Evolutionary conservation across 2,797 vertebrate species (phyloP), one percentile per base, ranked within the genome.

Genomic region (Eulemur coronatus): DNA sequence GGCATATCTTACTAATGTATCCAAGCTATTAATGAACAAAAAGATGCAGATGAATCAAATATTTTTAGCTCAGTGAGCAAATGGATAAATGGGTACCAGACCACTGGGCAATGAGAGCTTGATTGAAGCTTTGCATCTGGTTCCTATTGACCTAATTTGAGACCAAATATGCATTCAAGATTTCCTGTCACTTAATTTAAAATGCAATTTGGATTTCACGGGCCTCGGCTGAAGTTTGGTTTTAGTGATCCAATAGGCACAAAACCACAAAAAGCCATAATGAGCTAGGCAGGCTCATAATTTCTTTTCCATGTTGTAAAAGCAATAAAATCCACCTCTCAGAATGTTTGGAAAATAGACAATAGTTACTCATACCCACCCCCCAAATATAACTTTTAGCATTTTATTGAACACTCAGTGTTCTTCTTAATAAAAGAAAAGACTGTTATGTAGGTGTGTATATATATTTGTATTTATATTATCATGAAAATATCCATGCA

Each of bases 141-240:
- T 98, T 98, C 95, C 73, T 95, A 97, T 98, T 98, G 98, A 95
- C 80, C 85, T 79, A 92, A n/a, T 57, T 85, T 79, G 95, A 98
- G 97, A 97, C 86, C 91, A 95, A 97, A 94, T 38, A 90, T 89
- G 81, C 87, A 94, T 87, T 96, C 67, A 81, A 96, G 92, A 61
- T 97, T 98, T 98, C 96, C 96, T 4, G n/a, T 95, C 93, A 95
- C 95, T 98, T 98, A 98, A 98, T 98, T 98, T 97, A 95, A 98
- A 97, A 94, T 97, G 95, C 85, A 97, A 90, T 98, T 98, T 98
- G 84, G 80, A 96, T 97, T 97, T 98, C 97, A 95, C 73, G 89
- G 95, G 72, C 86, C 94, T 97, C 97, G 96, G 95, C 61, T 96
- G 93, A 97, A 97, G 96, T 95, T 80, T 67, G 38, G n/a, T 82